Evolutionary conservation across 2,113 vertebrate species (phyloP).

Genomic region (Anoplopoma fimbria): DNA sequence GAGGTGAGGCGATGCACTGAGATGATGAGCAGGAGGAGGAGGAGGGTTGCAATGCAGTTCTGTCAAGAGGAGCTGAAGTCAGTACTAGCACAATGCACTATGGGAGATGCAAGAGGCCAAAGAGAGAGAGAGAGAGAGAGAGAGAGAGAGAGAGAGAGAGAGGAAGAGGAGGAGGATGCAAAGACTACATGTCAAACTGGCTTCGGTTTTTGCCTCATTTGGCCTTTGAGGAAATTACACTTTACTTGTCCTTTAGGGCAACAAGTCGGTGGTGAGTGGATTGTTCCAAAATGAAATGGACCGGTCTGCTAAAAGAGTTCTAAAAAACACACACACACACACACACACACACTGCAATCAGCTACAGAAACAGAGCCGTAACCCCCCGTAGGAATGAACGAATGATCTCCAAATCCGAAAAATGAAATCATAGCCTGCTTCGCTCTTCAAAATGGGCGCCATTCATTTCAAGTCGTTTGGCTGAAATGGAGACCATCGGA

Average conservation of each 20-base stretch:
- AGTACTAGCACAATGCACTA: slow-evolving; percentile 85
- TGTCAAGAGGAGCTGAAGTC: slow-evolving; percentile 78
- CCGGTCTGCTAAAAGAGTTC: not conserved
- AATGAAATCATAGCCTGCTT: slow-evolving; percentile 13
- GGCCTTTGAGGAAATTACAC: slow-evolving; percentile 30
- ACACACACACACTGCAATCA: no score
- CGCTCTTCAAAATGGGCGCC: slow-evolving; percentile 38
- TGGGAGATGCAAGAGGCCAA: slow-evolving; percentile 81
- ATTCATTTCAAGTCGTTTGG: slow-evolving; percentile 57
- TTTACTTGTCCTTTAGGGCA: slow-evolving; percentile 37
- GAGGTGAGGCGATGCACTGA: slow-evolving; percentile 80
- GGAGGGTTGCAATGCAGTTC: slow-evolving; percentile 81
- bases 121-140: slow-evolving; percentile 46
- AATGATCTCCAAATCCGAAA: slow-evolving; percentile 36
- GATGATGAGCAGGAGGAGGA: slow-evolving; percentile 70
- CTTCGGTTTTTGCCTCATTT: slow-evolving; percentile 67
- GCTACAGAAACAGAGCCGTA: no score
- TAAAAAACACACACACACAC: no score
- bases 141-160: slow-evolving; percentile 39
- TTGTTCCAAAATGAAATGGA: slow-evolving; percentile 35
- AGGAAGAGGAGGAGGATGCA: slow-evolving; percentile 74
- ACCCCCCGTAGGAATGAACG: slow-evolving; percentile 8
- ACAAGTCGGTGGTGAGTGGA: slow-evolving; percentile 41
- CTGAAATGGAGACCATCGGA: slow-evolving; percentile 50
- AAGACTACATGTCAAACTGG: slow-evolving; percentile 87